Conservation (phyloP, 1,140 invertebrate genomes). For the Leucophenga varia region DNA sequence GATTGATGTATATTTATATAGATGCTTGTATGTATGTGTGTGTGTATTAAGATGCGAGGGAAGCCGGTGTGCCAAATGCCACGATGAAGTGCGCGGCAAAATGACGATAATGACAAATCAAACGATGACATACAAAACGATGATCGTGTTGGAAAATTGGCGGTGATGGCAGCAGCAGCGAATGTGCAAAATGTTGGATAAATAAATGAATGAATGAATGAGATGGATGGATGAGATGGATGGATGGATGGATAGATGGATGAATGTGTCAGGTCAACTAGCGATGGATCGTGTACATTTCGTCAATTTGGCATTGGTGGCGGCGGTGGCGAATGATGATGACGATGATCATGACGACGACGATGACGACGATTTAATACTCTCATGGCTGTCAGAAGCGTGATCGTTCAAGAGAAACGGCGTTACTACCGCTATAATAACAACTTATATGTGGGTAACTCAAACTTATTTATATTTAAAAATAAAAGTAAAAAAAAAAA, state of each 20-base stretch:
- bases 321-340: neutral
- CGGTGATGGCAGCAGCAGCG: neutral
- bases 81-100: conserved; percentile 32
- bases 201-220: conserved; percentile 32
- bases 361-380: neutral
- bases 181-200: neutral
- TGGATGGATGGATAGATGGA: conserved; percentile 16
- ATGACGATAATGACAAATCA: conserved; percentile 52
- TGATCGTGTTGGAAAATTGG: conserved; percentile 48
- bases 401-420: conserved; percentile 1
- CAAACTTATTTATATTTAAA: too few species aligned
- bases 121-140: conserved; percentile 51
- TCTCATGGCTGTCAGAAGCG: conserved; percentile 2
- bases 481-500: too few species aligned
- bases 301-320: neutral
- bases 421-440: neutral
- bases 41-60: neutral
- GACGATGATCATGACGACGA: conserved; percentile 4
- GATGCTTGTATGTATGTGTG: neutral
- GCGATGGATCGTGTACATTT: conserved; percentile 11
- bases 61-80: conserved; percentile 8
- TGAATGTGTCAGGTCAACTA: conserved; percentile 41
- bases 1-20: conserved; percentile 11
- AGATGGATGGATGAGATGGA: neutral
- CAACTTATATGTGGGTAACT: neutral